Conservation (phyloP, 53 echinoderm and acorn worm genomes). For the Antedon mediterranea region DNA sequence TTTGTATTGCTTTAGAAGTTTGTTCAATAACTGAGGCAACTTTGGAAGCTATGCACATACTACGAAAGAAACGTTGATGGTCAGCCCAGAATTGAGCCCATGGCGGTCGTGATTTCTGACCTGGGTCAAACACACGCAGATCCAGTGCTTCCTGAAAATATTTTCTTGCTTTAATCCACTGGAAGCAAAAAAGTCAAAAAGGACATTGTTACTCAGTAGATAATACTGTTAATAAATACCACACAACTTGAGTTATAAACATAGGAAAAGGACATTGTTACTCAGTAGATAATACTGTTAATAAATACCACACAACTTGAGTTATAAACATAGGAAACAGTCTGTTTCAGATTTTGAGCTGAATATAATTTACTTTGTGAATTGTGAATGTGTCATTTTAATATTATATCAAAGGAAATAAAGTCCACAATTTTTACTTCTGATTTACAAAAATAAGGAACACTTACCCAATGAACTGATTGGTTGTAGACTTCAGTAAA, state of each 20-base stretch:
- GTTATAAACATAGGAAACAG: too few relatives aligned
- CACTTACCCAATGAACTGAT: constrained; percentile 66
- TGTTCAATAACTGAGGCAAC: constrained; percentile 55
- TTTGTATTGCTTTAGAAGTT: constrained; percentile 74
- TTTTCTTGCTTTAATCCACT: constrained; percentile 86
- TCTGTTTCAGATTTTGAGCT: too few relatives aligned
- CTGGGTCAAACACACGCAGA: constrained; percentile 55
- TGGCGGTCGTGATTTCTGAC: constrained; percentile 76
- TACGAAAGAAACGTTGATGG: constrained; percentile 94
- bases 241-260: too few relatives aligned
- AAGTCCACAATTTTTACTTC: too few relatives aligned
- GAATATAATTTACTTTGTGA: too few relatives aligned
- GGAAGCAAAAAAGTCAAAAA: neutral
- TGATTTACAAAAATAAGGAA: neutral
- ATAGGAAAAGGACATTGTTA: too few relatives aligned
- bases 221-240: too few relatives aligned
- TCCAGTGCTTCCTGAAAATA: constrained; percentile 59
- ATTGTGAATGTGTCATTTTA: too few relatives aligned
- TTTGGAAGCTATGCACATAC: constrained; percentile 89
- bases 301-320: too few relatives aligned
- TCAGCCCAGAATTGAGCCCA: constrained; percentile 99
- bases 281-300: too few relatives aligned
- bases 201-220: too few relatives aligned
- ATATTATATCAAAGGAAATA: too few relatives aligned
- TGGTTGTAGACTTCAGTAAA: constrained; percentile 79